Evolutionary conservation across 2,888 invertebrate genomes (phyloP), one percentile per base, ranked within the genome.

Genomic region (Abrostola triplasia): DNA sequence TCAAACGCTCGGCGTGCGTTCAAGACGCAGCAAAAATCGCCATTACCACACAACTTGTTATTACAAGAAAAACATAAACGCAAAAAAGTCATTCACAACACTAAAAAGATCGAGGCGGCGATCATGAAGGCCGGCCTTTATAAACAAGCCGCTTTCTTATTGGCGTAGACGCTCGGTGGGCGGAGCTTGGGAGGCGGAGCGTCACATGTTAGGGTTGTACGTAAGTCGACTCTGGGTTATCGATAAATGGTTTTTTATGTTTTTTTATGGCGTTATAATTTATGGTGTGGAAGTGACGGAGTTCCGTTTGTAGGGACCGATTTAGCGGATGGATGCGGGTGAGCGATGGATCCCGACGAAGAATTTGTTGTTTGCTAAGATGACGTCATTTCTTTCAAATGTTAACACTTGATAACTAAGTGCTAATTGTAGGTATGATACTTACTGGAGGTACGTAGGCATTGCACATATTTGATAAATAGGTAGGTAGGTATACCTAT

Each of bases 1-100:
- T 90, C 89, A 90, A 88, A 87, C 87, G 70, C 72, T 75, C 65
- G 67, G 73, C 79, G 74, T 71, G 75, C 79, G 78, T 61, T 48
- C 76, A 58, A 77, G 66, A 73, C 73, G 72, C 76, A 56, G 72
- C 81, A 78, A 83, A 82, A 83, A 84, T 84, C 78, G 70, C 85
- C 86, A 88, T 90, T 88, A 88, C 76, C 83, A 83, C 86, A 84
- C 85, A 85, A 83, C 83, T 84, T 84, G 84, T 83, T 83, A 82
- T 79, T 79, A 84, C 79, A 81, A 87, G 90, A 87, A 89, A 91
- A 92, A 87, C 84, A 80, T 83, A 83, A 89, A 87, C 81, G 83
- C 86, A 90, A 91, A 91, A 90, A 90, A 84, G 86, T 88, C 88
- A 88, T 90, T 88, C 91, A 85, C 93, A 92, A 88, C 93, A 92